Evolutionary conservation across 2,797 vertebrate genomes (phyloP).

Genomic region (Falco berigora): DNA sequence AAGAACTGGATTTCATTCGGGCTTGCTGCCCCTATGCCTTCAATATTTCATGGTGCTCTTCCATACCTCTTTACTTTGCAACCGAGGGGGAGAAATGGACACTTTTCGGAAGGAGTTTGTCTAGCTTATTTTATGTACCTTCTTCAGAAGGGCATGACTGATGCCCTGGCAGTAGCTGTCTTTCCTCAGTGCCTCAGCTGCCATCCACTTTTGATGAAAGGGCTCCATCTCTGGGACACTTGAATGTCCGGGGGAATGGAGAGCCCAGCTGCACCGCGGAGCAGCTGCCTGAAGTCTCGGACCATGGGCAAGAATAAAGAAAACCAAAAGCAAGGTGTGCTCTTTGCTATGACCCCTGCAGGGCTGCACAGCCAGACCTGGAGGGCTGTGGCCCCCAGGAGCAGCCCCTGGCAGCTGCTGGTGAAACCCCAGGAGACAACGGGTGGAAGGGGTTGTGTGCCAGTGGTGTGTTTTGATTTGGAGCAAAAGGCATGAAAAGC

Average conservation of each 20-base stretch:
- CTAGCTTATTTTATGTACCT: background rate
- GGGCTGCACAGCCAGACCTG: background rate
- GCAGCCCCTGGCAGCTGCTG: background rate
- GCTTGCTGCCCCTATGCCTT: background rate
- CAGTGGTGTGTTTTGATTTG: background rate
- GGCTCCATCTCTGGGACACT: background rate
- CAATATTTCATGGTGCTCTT: background rate
- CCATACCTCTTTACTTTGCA: background rate
- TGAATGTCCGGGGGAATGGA: background rate
- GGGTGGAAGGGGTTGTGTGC: accelerated
- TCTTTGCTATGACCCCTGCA: background rate
- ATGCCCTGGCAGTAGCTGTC: background rate
- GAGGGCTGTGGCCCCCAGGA: background rate
- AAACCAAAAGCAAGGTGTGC: background rate
- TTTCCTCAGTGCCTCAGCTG: background rate
- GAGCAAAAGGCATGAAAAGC: background rate
- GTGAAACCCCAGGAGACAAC: accelerated
- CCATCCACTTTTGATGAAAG: background rate
- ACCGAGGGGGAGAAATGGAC: background rate
- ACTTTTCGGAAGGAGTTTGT: background rate
- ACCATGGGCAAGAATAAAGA: background rate
- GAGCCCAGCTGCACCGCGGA: background rate
- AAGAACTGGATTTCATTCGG: background rate
- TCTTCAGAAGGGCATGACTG: background rate
- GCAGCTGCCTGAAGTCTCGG: background rate